These are phyloP conservation scores for Nesometra sesokonis DNA, from an alignment of 35 echinoderm and acorn worm genomes.

Conservation along the genomic window DNA sequence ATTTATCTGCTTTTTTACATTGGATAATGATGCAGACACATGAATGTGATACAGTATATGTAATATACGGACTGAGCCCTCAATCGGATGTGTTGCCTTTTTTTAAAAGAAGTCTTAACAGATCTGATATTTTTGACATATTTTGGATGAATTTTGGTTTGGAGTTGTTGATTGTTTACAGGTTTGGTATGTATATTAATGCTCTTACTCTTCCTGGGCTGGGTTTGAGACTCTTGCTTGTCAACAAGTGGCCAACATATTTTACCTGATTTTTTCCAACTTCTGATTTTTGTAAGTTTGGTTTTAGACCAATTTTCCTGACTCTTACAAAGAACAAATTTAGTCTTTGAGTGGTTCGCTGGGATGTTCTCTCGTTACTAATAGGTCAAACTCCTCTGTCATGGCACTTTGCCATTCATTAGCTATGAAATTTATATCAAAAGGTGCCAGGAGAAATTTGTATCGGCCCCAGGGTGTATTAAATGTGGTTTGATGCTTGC, in stretches of 20 bases:
- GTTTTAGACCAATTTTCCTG: not conserved
- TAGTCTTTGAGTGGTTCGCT: not conserved
- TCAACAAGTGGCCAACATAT: conserved; percentile 24
- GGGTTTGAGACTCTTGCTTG: no score
- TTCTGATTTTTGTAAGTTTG: conserved; percentile 1
- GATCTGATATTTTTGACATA: no score
- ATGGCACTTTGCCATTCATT: not conserved
- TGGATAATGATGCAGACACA: no score
- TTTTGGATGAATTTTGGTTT: no score
- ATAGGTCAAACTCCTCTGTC: not conserved
- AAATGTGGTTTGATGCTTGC: not conserved
- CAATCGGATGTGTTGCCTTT: no score
- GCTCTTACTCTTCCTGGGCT: no score
- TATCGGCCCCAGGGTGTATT: not conserved
- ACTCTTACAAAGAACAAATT: not conserved
- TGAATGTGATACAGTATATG: no score
- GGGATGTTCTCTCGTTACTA: not conserved
- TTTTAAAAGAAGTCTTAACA: no score
- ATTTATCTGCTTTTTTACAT: no score
- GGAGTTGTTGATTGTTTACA: no score
- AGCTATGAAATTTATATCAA: not conserved
- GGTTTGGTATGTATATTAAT: no score
- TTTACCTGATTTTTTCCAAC: conserved; percentile 11
- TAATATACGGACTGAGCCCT: no score
- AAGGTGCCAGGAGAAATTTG: not conserved